phyloP scores from a whole-genome alignment of 2,888 invertebrate species.

The Euspilapteryx auroguttella region DNA sequence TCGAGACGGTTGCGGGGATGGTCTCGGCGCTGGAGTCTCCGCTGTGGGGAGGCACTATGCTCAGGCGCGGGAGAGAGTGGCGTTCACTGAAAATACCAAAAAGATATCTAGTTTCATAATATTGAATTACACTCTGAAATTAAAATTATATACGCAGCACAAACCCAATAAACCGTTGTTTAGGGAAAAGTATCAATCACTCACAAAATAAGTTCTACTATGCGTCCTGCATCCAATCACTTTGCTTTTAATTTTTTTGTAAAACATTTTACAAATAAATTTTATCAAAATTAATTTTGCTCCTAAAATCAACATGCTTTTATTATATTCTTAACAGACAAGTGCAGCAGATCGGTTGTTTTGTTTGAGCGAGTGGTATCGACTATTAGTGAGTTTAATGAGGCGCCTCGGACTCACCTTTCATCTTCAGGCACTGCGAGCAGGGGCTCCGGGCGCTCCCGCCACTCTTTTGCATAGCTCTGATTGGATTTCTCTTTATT shows the following conservation, averaged over 20 bases:
- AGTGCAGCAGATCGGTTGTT: too few species aligned
- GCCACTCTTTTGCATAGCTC: conserved; percentile 31
- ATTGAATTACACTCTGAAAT: background rate
- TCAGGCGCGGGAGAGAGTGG: conserved; percentile 36
- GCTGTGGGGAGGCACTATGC: conserved; percentile 38
- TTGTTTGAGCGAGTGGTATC: conserved; percentile 28
- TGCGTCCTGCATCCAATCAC: too few species aligned
- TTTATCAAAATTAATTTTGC: too few species aligned
- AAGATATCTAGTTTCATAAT: background rate
- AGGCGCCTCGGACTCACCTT: conserved; percentile 47
- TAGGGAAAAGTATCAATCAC: too few species aligned
- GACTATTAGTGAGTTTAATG: conserved; percentile 44
- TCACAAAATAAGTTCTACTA: too few species aligned
- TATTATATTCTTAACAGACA: too few species aligned
- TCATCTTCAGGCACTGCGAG: conserved; percentile 52
- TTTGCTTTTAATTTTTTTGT: too few species aligned
- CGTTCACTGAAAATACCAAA: conserved; percentile 26
- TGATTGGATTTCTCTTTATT: conserved; percentile 47
- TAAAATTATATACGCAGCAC: too few species aligned
- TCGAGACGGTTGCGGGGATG: conserved; percentile 12
- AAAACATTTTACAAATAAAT: too few species aligned
- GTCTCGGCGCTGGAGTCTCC: conserved; percentile 31
- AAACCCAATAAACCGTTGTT: too few species aligned
- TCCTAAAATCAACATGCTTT: too few species aligned
- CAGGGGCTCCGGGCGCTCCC: conserved; percentile 39